Conservation (phyloP, 2,888 invertebrate species). For the Mesoligia furuncula region DNA sequence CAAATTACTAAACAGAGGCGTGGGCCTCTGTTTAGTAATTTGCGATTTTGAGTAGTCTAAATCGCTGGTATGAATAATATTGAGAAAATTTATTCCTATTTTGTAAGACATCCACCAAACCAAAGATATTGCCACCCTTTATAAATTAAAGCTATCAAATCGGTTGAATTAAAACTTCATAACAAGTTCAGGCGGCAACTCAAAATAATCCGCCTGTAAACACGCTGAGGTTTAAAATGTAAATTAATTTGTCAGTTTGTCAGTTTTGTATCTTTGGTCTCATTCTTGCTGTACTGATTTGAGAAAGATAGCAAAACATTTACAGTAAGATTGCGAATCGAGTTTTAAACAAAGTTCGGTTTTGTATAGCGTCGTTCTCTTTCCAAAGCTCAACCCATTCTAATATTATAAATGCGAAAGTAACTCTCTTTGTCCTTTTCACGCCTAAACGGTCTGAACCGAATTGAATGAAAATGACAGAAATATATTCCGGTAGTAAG, state of each 20-base stretch:
- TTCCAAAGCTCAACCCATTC: background rate
- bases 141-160: constrained; percentile 30
- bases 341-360: background rate
- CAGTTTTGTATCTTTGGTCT: background rate
- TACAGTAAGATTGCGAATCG: background rate
- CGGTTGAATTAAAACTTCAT: constrained; percentile 34
- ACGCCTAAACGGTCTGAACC: background rate
- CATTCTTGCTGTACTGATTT: background rate
- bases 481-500: background rate
- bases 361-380: background rate
- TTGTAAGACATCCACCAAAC: background rate
- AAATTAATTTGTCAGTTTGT: constrained; percentile 28
- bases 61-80: background rate
- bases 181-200: constrained; percentile 22
- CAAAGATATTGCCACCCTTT: constrained; percentile 20
- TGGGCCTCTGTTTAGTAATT: too few species aligned
- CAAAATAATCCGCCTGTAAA: constrained; percentile 29
- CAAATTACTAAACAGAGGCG: background rate
- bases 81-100: background rate
- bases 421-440: background rate
- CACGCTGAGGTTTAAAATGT: constrained; percentile 11
- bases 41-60: too few species aligned
- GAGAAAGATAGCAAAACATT: background rate
- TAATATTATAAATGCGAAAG: background rate
- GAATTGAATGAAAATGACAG: background rate